Evolutionary conservation across 1,140 invertebrate species (phyloP).

Genomic region (Caenorhabditis remanei): DNA sequence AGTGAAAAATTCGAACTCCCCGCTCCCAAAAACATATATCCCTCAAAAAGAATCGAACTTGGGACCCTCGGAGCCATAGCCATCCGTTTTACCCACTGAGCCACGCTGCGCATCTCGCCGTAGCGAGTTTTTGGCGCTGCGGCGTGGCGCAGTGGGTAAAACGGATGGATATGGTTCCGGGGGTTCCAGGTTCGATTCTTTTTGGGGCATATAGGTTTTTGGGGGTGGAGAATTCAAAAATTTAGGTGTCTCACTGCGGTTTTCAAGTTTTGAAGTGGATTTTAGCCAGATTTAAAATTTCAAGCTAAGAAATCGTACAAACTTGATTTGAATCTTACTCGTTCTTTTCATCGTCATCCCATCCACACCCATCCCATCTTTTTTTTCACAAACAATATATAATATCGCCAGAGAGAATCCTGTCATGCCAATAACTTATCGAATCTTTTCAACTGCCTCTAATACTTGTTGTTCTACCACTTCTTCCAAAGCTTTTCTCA

Average conservation of each 20-base stretch:
- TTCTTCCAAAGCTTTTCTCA: no score
- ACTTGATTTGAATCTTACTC: background rate
- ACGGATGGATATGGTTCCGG: background rate
- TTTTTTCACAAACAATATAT: background rate
- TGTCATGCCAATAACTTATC: slow-evolving; percentile 52
- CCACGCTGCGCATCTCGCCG: background rate
- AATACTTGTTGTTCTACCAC: slow-evolving; percentile 30
- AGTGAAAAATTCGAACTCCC: background rate
- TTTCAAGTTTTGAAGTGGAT: no score
- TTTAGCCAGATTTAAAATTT: no score
- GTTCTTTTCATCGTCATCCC: background rate
- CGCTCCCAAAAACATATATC: background rate
- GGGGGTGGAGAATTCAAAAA: background rate
- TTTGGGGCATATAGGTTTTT: background rate
- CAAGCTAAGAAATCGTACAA: no score
- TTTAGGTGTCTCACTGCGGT: no score
- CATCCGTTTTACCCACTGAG: background rate
- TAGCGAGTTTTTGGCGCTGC: background rate
- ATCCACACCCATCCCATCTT: background rate
- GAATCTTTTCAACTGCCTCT: slow-evolving; percentile 26
- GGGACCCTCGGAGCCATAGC: background rate
- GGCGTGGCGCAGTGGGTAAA: background rate
- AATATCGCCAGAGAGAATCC: background rate
- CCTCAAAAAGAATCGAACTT: background rate
- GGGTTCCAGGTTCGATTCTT: background rate